These are phyloP conservation scores for Albula goreensis DNA, from an alignment of 2,113 vertebrate genomes.

Conservation along the genomic window DNA sequence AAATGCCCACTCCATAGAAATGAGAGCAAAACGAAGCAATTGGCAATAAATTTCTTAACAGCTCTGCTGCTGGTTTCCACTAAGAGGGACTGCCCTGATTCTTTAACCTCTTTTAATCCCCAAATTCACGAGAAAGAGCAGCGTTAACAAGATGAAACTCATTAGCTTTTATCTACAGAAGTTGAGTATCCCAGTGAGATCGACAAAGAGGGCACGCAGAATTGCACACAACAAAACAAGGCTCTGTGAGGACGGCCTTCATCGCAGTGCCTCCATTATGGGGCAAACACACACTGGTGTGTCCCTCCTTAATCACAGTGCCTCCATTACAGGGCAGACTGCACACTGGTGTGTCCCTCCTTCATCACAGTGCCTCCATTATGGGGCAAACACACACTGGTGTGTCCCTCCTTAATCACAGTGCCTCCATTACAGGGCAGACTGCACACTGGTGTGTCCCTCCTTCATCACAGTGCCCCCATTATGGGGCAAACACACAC, in stretches of 20 bases:
- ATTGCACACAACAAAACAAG: slow-evolving; percentile 20
- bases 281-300: too few relatives aligned
- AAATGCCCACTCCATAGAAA: not conserved
- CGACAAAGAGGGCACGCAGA: slow-evolving; percentile 5
- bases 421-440: too few relatives aligned
- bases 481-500: too few relatives aligned
- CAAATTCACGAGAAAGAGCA: not conserved
- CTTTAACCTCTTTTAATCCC: slow-evolving; percentile 35
- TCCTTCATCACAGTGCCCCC: not conserved
- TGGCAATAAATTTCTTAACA: not conserved
- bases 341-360: too few relatives aligned
- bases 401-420: not conserved
- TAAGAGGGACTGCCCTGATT: not conserved
- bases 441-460: not conserved
- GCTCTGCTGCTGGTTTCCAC: not conserved
- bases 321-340: not conserved
- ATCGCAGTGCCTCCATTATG: too few relatives aligned
- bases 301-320: too few relatives aligned
- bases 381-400: too few relatives aligned
- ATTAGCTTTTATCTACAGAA: slow-evolving; percentile 40
- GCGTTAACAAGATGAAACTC: slow-evolving; percentile 29
- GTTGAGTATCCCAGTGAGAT: slow-evolving; percentile 24
- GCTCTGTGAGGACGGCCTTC: slow-evolving; percentile 18
- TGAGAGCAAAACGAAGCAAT: not conserved
- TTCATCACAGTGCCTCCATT: too few relatives aligned